These are phyloP conservation scores for Perodicticus potto DNA, from an alignment of 2,797 vertebrate genomes.

Conservation along the genomic window DNA sequence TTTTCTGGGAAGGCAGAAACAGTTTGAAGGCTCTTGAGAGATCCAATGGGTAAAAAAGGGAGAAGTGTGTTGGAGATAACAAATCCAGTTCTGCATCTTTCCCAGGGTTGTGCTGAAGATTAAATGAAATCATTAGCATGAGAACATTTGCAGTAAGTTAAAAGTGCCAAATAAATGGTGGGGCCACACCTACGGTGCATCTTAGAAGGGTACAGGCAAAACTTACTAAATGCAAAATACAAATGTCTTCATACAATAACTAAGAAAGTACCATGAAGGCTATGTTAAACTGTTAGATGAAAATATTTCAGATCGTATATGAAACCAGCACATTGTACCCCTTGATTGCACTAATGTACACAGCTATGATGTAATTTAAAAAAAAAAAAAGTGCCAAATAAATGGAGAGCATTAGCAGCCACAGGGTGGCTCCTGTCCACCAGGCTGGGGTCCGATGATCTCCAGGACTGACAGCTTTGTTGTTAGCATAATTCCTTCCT, in stretches of 20 bases:
- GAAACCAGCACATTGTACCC: no score
- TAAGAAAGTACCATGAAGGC: no score
- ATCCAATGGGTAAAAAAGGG: neutral
- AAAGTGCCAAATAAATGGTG: slow-evolving; percentile 53
- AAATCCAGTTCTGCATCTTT: slow-evolving; percentile 40
- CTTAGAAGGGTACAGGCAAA: no score
- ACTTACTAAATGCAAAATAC: no score
- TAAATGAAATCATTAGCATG: slow-evolving; percentile 60
- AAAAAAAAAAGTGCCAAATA: slow-evolving; percentile 41
- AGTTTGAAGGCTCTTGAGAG: slow-evolving; percentile 10
- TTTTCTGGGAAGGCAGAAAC: slow-evolving; percentile 37
- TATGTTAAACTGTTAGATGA: no score
- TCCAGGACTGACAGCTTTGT: slow-evolving; percentile 54
- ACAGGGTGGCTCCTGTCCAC: slow-evolving; percentile 49
- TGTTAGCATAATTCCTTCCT: slow-evolving; percentile 47
- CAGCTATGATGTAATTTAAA: no score
- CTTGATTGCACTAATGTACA: no score
- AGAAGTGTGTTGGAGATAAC: neutral
- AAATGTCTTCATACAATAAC: no score
- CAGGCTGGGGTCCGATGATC: slow-evolving; percentile 29
- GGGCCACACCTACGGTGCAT: no score
- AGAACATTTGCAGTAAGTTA: slow-evolving; percentile 60
- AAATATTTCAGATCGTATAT: no score
- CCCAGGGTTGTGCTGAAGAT: slow-evolving; percentile 38
- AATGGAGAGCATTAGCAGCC: slow-evolving; percentile 35